Conservation (phyloP, 1,140 invertebrate genomes). For the Musca domestica region DNA sequence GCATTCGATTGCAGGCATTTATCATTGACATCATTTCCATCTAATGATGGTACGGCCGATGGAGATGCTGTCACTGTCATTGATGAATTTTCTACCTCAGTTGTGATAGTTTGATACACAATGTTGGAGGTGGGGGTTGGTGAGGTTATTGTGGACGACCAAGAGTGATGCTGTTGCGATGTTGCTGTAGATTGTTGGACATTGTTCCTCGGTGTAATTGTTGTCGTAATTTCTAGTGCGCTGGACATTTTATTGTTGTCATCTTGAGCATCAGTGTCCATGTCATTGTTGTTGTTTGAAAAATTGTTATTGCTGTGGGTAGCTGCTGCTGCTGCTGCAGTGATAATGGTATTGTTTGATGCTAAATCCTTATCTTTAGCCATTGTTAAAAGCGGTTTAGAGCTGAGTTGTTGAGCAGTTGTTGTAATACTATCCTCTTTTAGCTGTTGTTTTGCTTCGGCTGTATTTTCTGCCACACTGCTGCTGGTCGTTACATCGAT, state of each 20-base stretch:
- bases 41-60: neutral
- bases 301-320: neutral
- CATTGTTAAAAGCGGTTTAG: neutral
- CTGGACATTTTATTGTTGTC: neutral
- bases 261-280: neutral
- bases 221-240: neutral
- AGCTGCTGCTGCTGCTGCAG: neutral
- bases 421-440: no score
- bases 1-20: conserved; percentile 7
- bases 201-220: neutral
- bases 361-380: neutral
- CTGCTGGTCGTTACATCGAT: neutral
- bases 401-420: neutral
- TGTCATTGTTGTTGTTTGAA: neutral
- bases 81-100: no score
- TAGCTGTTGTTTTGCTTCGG: no score
- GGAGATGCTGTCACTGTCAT: no score
- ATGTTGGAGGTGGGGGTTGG: neutral
- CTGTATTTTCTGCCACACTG: no score
- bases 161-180: neutral
- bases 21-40: conserved; percentile 11
- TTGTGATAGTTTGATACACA: neutral
- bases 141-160: neutral
- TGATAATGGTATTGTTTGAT: neutral
- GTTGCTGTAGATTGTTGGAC: neutral